Percentiles rank a stretch among this genome's conserved stretches.
Conservation (phyloP, 2,113 vertebrate genomes). For the Circaetus gallicus region DNA sequence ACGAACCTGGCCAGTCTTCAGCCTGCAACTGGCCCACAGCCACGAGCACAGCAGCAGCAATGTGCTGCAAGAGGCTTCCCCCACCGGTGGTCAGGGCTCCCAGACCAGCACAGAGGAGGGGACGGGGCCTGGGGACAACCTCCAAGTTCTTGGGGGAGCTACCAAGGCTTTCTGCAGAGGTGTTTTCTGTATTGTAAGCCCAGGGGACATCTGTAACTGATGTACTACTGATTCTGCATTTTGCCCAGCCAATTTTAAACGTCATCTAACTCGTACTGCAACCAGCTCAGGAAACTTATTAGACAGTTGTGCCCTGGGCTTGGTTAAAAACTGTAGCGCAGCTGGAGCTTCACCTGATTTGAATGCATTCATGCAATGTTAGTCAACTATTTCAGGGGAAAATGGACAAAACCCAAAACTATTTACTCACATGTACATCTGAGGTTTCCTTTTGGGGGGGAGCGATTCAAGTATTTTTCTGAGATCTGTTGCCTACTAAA, state of each 20-base stretch:
- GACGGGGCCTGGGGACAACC: neutral
- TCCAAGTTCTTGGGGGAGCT: neutral
- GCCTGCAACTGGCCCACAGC: accelerated
- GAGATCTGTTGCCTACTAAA: neutral
- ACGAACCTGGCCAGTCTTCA: neutral
- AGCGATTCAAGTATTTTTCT: neutral
- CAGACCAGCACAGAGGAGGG: neutral
- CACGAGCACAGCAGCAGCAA: neutral
- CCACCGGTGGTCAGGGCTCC: accelerated
- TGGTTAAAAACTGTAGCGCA: neutral
- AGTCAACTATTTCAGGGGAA: neutral
- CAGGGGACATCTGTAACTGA: neutral
- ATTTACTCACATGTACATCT: neutral
- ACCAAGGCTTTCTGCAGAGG: neutral
- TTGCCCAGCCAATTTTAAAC: neutral
- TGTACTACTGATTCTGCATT: neutral
- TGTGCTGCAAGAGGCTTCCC: neutral
- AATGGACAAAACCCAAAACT: neutral
- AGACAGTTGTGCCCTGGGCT: neutral
- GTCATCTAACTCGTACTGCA: neutral
- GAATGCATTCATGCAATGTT: neutral
- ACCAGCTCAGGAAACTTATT: neutral
- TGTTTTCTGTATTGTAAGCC: neutral
- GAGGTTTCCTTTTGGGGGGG: neutral
- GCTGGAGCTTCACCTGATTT: neutral